A percentile compares a stretch with the other conserved stretches of the same genome.
Conservation (phyloP, 2,797 vertebrate species). For the Chaetodon trifasciatus region DNA sequence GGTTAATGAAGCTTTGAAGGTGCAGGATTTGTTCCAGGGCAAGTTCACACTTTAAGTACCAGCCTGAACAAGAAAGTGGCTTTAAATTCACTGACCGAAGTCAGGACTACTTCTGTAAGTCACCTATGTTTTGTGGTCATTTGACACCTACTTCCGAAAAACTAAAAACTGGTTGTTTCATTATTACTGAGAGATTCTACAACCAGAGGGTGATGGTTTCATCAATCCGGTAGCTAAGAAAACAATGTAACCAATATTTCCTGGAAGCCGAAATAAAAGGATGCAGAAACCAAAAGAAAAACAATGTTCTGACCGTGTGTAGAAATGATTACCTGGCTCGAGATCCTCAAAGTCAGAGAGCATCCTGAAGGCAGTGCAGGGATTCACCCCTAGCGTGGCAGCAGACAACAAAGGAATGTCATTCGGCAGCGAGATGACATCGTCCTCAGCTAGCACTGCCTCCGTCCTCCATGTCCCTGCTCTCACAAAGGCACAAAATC, state of each 20-base stretch:
- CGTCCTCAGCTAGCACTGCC: conserved; percentile 85
- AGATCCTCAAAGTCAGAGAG: conserved; percentile 93
- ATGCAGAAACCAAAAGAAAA: background rate
- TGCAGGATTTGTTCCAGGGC: background rate
- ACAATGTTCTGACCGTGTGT: background rate
- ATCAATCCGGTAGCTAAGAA: background rate
- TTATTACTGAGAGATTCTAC: background rate
- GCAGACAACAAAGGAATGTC: conserved; percentile 91
- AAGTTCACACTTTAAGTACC: background rate
- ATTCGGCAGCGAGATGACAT: conserved; percentile 86
- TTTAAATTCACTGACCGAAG: background rate
- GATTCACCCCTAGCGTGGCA: conserved; percentile 93
- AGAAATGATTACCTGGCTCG: conserved; percentile 84
- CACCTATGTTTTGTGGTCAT: background rate
- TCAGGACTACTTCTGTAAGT: background rate
- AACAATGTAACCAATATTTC: background rate
- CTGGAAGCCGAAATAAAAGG: background rate
- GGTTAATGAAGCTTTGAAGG: background rate
- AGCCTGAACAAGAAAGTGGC: background rate
- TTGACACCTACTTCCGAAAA: background rate
- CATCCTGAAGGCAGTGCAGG: conserved; percentile 95
- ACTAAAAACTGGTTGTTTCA: background rate
- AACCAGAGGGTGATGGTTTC: background rate
- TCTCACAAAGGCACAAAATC: conserved; percentile 27
- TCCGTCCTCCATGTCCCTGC: conserved; percentile 92